Base-by-base conservation (phyloP, 2,113 vertebrate species). In the Archocentrus centrarchus region DNA sequence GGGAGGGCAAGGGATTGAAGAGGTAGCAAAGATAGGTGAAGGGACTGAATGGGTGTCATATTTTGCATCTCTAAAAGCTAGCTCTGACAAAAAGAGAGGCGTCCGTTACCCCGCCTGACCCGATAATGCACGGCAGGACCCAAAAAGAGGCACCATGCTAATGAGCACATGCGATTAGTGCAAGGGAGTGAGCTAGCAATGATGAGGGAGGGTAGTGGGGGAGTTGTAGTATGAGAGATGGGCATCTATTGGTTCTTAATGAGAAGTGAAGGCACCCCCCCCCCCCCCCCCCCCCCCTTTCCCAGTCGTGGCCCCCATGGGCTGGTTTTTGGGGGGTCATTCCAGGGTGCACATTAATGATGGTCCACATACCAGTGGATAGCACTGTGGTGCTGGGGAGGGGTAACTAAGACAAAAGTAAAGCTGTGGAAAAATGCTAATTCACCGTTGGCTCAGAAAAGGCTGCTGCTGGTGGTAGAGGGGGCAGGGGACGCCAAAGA, bases 51-150 rank as follows among this genome's bases (percentile, higher is more conserved):
- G 81, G 82, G 75, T 64, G 37, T 94, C 88, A 91, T 89, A 94
- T 89, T 95, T 95, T 89, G 93, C 94, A 95, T 95, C 90, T 95
- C 93, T 94, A 94, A 95, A 93, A 91, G 88, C 68, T 83, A 75
- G 75, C 63, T 55, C 68, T 15, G 88, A 91, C 86, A 95, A 94
- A 95, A 95, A 92, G 89, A 91, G 85, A 92, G 90, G 89, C 79
- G 76, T 93, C 91, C 59, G 62, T 85, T 93, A 78, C 88, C 85
- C 89, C 79, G 86, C 86, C 89, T 89, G 92, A 92, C 90, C 88
- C 82, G 59, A 92, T 91, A 93, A 94, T 87, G 85, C 88, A 84
- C 57, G 13, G 89, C 93, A 92, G 93, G 90, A 89, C 80, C 83
- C 77, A 61, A 89, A 86, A 59, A 76, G 84, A 87, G 90, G 81